Conservation (phyloP, 2,113 vertebrate species). For the Oenanthe oenanthe region DNA sequence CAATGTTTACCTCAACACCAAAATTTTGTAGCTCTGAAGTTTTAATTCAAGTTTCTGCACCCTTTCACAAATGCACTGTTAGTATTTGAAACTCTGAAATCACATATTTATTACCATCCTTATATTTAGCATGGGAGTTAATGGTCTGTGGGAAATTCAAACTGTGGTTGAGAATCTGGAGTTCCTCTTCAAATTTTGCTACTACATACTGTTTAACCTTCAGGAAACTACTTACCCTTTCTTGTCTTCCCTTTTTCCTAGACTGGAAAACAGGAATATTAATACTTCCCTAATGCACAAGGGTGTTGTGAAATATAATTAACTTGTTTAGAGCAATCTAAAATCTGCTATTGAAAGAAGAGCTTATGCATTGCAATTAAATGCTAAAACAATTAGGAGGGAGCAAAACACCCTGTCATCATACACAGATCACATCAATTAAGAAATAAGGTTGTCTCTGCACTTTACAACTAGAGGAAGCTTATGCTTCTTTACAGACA, state of each 20-base stretch:
- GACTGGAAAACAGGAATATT: constrained; percentile 8
- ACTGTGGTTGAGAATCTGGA: neutral
- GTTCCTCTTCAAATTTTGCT: neutral
- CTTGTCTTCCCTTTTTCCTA: neutral
- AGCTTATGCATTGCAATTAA: constrained; percentile 47
- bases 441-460: constrained; percentile 16
- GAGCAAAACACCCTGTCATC: constrained; percentile 19
- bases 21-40: neutral
- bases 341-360: constrained; percentile 19
- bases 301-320: constrained; percentile 52
- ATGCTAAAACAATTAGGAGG: constrained; percentile 46
- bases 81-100: neutral
- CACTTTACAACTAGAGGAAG: neutral
- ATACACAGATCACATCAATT: neutral
- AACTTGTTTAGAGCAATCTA: constrained; percentile 50
- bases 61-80: neutral
- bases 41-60: neutral
- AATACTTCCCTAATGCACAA: constrained; percentile 20
- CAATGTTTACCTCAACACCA: neutral
- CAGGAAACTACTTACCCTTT: neutral
- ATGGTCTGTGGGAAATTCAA: neutral
- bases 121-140: neutral
- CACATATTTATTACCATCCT: neutral
- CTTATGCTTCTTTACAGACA: neutral
- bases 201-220: neutral